These are phyloP conservation scores for Magallana nippona DNA, from an alignment of 2,888 invertebrate species.

Conservation along the genomic window DNA sequence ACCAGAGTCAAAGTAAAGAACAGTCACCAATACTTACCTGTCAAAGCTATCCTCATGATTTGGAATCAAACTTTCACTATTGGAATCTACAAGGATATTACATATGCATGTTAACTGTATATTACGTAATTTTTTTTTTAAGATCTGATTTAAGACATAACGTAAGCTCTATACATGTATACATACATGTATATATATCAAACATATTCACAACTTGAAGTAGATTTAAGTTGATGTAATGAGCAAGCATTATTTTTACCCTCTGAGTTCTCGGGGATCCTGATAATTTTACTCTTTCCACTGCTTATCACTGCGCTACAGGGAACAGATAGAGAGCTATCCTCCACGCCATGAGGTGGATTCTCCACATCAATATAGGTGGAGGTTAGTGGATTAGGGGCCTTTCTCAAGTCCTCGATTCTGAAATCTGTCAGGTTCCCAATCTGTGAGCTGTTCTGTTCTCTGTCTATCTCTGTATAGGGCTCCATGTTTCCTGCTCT, in stretches of 20 bases:
- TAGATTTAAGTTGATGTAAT: neutral
- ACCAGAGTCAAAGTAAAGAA: neutral
- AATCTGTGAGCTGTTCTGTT: neutral
- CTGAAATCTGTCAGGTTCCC: slow-evolving; percentile 36
- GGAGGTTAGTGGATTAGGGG: slow-evolving; percentile 49
- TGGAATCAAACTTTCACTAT: neutral
- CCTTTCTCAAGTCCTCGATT: slow-evolving; percentile 31
- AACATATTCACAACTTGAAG: too few relatives aligned
- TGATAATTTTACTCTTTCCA: slow-evolving; percentile 37
- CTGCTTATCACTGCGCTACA: slow-evolving; percentile 60
- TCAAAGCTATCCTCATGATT: slow-evolving; percentile 20
- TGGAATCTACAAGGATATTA: neutral
- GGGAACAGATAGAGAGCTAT: slow-evolving; percentile 60
- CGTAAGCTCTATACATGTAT: too few relatives aligned
- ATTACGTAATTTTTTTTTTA: too few relatives aligned
- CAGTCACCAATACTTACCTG: neutral
- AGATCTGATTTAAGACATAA: too few relatives aligned
- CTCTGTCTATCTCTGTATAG: neutral
- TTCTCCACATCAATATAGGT: slow-evolving; percentile 52
- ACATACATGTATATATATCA: too few relatives aligned
- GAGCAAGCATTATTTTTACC: neutral
- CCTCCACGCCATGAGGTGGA: slow-evolving; percentile 25
- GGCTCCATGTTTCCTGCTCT: too few relatives aligned
- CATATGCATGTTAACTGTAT: too few relatives aligned
- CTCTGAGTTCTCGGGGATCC: slow-evolving; percentile 38